Conservation (phyloP, 2,888 invertebrate genomes). For the Andrena haemorrhoa region DNA sequence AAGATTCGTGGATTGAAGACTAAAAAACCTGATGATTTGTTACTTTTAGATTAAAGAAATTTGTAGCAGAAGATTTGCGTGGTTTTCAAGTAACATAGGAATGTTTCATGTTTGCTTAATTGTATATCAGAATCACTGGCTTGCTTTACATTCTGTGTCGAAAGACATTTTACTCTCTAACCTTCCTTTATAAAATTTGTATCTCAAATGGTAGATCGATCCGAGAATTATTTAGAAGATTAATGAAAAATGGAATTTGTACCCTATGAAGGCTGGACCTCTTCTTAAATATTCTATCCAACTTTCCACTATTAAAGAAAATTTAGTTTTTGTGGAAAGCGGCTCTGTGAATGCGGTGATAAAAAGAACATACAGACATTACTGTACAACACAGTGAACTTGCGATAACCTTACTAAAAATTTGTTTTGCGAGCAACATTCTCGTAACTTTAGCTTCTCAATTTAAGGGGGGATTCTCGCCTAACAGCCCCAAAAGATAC, state of each 20-base stretch:
- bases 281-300: neutral
- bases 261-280: too few species aligned
- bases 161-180: neutral
- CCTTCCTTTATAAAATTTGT: neutral
- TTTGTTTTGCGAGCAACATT: neutral
- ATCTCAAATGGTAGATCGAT: too few species aligned
- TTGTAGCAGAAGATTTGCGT: neutral
- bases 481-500: too few species aligned
- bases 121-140: neutral
- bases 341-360: too few species aligned
- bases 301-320: neutral
- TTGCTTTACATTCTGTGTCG: too few species aligned
- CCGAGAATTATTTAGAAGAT: too few species aligned
- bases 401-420: slow-evolving; percentile 12
- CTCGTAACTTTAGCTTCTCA: too few species aligned
- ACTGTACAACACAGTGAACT: neutral
- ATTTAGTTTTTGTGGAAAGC: neutral
- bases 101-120: slow-evolving; percentile 23
- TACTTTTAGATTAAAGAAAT: neutral
- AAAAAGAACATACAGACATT: too few species aligned
- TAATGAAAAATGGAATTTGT: too few species aligned
- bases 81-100: slow-evolving; percentile 8
- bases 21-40: neutral
- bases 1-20: too few species aligned
- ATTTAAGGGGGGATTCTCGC: too few species aligned